Percentiles rank a stretch among this genome's conserved stretches.
Evolutionary conservation across 2,797 vertebrate genomes (phyloP).

Genomic region (Oryzias sinensis): DNA sequence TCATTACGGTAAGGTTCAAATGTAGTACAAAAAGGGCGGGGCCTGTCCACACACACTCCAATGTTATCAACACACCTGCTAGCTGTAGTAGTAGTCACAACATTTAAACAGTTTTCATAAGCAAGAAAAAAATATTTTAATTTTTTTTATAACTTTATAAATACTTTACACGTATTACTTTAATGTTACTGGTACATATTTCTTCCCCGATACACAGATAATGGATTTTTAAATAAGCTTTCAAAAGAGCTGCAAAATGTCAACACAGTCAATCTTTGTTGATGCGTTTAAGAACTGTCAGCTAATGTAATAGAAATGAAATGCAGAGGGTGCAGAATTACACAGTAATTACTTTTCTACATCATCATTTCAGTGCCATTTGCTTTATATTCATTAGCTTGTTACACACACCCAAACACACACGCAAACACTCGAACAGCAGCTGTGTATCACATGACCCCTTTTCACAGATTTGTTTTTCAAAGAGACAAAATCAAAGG

Average conservation of each 20-base stretch:
- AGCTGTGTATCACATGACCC: constrained; percentile 63
- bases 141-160: background rate
- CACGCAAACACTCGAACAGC: constrained; percentile 23
- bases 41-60: too few relatives aligned
- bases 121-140: background rate
- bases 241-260: constrained; percentile 8
- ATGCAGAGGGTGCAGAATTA: constrained; percentile 38
- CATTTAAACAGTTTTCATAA: too few relatives aligned
- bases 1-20: too few relatives aligned
- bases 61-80: too few relatives aligned
- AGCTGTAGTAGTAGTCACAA: too few relatives aligned
- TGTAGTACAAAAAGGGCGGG: too few relatives aligned
- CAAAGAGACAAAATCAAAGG: constrained; percentile 74
- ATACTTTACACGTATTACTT: background rate
- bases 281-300: constrained; percentile 31
- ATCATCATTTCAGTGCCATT: constrained; percentile 59
- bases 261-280: constrained; percentile 25
- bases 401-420: constrained; percentile 18
- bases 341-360: constrained; percentile 48
- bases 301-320: constrained; percentile 50
- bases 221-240: constrained; percentile 1
- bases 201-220: constrained; percentile 4
- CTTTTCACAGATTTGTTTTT: constrained; percentile 61
- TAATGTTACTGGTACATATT: background rate
- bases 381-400: constrained; percentile 60